These are phyloP conservation scores for Rhagophthalmus giganteus DNA, from an alignment of 2,888 invertebrate genomes.

Conservation along the genomic window DNA sequence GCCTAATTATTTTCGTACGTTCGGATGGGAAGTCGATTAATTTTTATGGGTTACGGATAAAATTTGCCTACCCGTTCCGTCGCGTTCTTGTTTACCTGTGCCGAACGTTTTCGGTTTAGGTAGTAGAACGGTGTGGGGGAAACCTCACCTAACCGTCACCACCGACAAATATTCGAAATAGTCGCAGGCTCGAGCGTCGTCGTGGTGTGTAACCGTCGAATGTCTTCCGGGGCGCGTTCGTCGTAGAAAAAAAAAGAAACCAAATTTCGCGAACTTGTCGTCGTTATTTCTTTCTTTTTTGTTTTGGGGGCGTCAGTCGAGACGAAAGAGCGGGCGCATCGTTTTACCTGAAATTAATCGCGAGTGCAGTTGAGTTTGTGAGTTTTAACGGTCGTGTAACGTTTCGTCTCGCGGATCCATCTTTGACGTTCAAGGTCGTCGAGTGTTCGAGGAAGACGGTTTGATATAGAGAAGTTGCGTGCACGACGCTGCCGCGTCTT, in stretches of 20 bases:
- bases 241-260: neutral
- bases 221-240: constrained; percentile 20
- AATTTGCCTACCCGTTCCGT: too few species aligned
- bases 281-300: neutral
- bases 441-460: constrained; percentile 20
- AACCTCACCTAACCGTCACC: constrained; percentile 39
- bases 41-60: too few species aligned
- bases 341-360: neutral
- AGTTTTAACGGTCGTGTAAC: too few species aligned
- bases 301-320: too few species aligned
- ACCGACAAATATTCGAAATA: constrained; percentile 30
- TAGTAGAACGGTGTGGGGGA: constrained; percentile 46
- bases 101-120: constrained; percentile 48
- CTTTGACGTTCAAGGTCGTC: constrained; percentile 24
- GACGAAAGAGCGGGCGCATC: too few species aligned
- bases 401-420: constrained; percentile 2
- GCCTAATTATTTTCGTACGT: too few species aligned
- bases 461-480: constrained; percentile 21
- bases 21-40: too few species aligned
- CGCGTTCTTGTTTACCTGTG: constrained; percentile 53
- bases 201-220: constrained; percentile 22
- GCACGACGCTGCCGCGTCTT: constrained; percentile 11
- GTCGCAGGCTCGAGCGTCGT: constrained; percentile 30
- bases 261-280: constrained; percentile 1
- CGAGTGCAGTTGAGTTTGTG: too few species aligned